phyloP scores from a whole-genome alignment of 1,140 invertebrate genomes.

The Phocides pigmalion region DNA sequence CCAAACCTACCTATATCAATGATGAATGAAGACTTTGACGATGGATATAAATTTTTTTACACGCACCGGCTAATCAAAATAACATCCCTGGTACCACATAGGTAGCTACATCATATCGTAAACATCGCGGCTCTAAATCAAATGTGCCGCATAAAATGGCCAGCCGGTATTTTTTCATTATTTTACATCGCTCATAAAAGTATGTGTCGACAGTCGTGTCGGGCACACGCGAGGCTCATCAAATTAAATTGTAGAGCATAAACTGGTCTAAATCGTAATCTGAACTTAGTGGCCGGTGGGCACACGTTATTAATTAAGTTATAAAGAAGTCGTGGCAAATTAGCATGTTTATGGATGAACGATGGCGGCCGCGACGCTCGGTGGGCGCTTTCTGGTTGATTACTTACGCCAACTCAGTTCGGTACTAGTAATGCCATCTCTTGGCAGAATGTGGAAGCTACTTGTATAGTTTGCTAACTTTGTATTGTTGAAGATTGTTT shows the following conservation, averaged over 20 bases:
- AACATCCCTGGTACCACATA: slow-evolving; percentile 24
- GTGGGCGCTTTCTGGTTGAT: slow-evolving; percentile 42
- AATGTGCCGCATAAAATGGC: slow-evolving; percentile 60
- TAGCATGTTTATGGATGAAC: slow-evolving; percentile 75
- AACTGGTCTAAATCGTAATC: slow-evolving; percentile 76
- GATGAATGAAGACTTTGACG: neutral
- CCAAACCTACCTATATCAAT: slow-evolving; percentile 6
- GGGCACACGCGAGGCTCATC: slow-evolving; percentile 71
- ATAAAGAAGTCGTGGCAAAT: slow-evolving; percentile 79
- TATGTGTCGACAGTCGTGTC: slow-evolving; percentile 62
- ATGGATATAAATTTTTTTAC: slow-evolving; percentile 1
- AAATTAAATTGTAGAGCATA: slow-evolving; percentile 76
- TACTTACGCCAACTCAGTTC: slow-evolving; percentile 28
- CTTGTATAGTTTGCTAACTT: neutral
- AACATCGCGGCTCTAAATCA: slow-evolving; percentile 66
- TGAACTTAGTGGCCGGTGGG: slow-evolving; percentile 48
- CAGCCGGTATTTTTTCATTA: slow-evolving; percentile 75
- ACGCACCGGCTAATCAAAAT: slow-evolving; percentile 18
- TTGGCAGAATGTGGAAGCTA: slow-evolving; percentile 18
- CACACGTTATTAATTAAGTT: slow-evolving; percentile 81
- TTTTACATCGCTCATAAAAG: slow-evolving; percentile 77
- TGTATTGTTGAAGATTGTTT: too few species aligned
- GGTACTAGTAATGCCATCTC: slow-evolving; percentile 37
- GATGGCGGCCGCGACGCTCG: slow-evolving; percentile 32
- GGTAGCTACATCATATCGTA: slow-evolving; percentile 40